These are phyloP conservation scores for Balaenoptera acutorostrata DNA, from an alignment of 2,113 vertebrate genomes.

Conservation along the genomic window DNA sequence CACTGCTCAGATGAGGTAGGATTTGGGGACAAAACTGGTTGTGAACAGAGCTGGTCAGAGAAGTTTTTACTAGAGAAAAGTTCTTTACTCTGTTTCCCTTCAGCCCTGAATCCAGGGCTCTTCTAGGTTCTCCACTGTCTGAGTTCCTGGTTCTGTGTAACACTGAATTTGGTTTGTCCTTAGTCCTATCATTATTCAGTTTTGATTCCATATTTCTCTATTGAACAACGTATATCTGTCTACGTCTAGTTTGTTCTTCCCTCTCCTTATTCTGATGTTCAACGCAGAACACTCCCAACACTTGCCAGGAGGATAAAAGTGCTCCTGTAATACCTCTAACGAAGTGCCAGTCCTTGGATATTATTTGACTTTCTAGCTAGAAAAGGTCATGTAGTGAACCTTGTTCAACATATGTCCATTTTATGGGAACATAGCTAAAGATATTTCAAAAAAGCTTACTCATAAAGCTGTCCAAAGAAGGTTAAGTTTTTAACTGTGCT, in stretches of 20 bases:
- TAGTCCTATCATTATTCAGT: background rate
- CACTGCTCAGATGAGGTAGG: slow-evolving; percentile 95
- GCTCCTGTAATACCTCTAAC: background rate
- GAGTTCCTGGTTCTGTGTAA: background rate
- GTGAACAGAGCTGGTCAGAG: background rate
- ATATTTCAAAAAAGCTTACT: background rate
- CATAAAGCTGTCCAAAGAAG: background rate
- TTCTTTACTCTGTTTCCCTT: background rate
- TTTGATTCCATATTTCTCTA: background rate
- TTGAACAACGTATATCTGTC: background rate
- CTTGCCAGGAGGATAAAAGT: background rate
- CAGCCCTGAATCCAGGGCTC: background rate
- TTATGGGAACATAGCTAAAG: background rate
- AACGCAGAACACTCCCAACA: background rate
- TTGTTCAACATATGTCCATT: background rate
- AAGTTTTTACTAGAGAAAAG: background rate
- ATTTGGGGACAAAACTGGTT: background rate
- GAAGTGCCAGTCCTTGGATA: background rate
- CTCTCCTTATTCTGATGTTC: background rate
- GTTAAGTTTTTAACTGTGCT: background rate
- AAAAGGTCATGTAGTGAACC: background rate
- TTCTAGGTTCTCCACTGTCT: background rate
- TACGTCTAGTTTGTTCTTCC: background rate
- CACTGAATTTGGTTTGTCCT: background rate
- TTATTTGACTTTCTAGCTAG: background rate